Evolutionary conservation across 23 tunicate genomes (phyloP), one percentile per base, ranked within the genome.

Genomic region (Trididemnum nubilum): DNA sequence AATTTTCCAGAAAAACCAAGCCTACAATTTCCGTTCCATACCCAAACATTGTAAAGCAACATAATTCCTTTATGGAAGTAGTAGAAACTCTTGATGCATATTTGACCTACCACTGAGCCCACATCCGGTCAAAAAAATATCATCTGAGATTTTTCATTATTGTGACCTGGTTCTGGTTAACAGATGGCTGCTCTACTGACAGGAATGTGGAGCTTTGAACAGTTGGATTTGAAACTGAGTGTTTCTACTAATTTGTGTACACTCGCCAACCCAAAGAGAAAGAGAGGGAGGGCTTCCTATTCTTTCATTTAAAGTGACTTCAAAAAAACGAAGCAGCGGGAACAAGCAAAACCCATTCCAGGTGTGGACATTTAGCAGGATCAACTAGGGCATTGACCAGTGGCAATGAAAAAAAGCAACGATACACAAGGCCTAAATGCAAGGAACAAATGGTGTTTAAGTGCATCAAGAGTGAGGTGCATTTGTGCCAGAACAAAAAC

Each of bases 31-130:
- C 27, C 2, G 32, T 73, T 40, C 19, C 37, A 5, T 73, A 40
- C 32, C 58, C 78, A 18, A 22, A 38, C 31, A 39, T 39, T 15
- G 78, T 39, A 9, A 73, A 25, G 7, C 37, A 4, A 38, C 39
- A 37, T 26, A 73, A 73, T 39, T 4, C 30, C 29, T 73, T 22
- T 73, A 73, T 73, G 78, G 58, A 58, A 4, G 78, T 57, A 21
- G 78, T 73, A 3, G 78, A 73, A 28, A 9, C 31, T 73, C 58
- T 73, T 36, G 58, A 73, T 73, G 78, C 78, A 21, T 22, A 38
- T n/a, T n/a, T 73, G 58, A 28, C 78, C 5, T 73, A 37, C 5
- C 39, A 39, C 24, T 3, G 78, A 12, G 39, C 28, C 27, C 58
- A 73, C 29, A 19, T 73, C 2, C 29, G 58, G 9, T 73, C 78